A percentile compares a stretch with the other conserved stretches of the same genome.
Conservation (phyloP, 2,113 vertebrate genomes). For the Gnathonemus longibarbis region DNA sequence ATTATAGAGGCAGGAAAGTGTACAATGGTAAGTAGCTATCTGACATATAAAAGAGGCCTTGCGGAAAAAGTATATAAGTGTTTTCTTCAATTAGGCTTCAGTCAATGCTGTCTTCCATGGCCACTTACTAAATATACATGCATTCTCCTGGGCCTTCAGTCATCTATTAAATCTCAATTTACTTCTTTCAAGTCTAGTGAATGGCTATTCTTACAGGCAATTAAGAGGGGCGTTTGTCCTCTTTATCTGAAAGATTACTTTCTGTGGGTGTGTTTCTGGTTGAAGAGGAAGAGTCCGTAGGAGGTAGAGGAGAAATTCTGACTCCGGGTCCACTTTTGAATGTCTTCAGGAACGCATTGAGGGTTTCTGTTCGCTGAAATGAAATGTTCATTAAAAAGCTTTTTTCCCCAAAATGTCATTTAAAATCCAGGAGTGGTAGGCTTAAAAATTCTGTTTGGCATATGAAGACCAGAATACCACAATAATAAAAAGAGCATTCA, state of each 20-base stretch:
- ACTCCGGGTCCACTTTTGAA: background rate
- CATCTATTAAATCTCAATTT: slow-evolving; percentile 30
- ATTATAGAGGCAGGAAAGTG: slow-evolving; percentile 17
- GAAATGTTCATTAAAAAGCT: background rate
- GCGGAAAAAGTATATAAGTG: slow-evolving; percentile 3
- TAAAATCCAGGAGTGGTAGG: background rate
- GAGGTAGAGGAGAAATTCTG: background rate
- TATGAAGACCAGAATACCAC: background rate
- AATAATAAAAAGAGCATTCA: background rate
- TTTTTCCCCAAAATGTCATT: background rate
- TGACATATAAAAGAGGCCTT: slow-evolving; percentile 9
- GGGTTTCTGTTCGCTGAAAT: background rate
- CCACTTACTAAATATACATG: slow-evolving; percentile 17
- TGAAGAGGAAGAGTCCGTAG: background rate
- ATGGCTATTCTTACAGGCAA: slow-evolving; percentile 11
- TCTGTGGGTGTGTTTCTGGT: background rate
- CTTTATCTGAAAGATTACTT: background rate
- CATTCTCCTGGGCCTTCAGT: slow-evolving; percentile 21
- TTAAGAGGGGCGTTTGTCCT: slow-evolving; percentile 19
- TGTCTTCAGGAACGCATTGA: background rate
- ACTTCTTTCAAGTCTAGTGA: slow-evolving; percentile 29
- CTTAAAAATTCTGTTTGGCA: background rate
- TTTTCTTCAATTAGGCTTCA: slow-evolving; percentile 11
- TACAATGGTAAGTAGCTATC: slow-evolving; percentile 3
- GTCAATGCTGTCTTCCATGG: slow-evolving; percentile 19